Percentiles rank a stretch among this genome's conserved stretches.
Evolutionary conservation across 2,888 invertebrate species (phyloP).

Genomic region (Oscheius sp.): DNA sequence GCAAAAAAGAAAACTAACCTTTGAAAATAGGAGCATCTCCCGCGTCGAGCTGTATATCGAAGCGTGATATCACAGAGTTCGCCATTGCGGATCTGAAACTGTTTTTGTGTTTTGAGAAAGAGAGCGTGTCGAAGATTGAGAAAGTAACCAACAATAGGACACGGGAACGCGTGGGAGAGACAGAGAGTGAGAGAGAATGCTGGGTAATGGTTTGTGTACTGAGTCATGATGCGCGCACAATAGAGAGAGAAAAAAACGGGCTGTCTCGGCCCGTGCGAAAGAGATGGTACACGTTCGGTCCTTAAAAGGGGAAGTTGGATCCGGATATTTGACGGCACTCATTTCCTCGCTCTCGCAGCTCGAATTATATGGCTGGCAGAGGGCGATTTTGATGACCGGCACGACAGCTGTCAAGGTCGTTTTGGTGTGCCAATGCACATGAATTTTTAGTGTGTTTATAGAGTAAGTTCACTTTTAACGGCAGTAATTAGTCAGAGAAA

Average conservation of each 20-base stretch:
- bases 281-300: slow-evolving; percentile 1
- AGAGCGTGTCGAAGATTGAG: slow-evolving; percentile 3
- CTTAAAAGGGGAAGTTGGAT: slow-evolving; percentile 6
- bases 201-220: slow-evolving; percentile 33
- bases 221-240: slow-evolving; percentile 29
- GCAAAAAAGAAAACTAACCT: slow-evolving; percentile 27
- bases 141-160: slow-evolving; percentile 10
- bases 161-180: neutral
- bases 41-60: slow-evolving; percentile 53
- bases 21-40: slow-evolving; percentile 53
- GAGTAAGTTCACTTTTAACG: neutral
- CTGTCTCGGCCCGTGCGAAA: neutral
- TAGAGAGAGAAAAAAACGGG: neutral
- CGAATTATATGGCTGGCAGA: neutral
- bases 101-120: slow-evolving; percentile 20
- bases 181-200: slow-evolving; percentile 32
- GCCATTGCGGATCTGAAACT: slow-evolving; percentile 26
- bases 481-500: too few relatives aligned
- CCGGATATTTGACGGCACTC: slow-evolving; percentile 14
- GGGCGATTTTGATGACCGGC: slow-evolving; percentile 10
- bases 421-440: slow-evolving; percentile 11
- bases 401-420: slow-evolving; percentile 32
- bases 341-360: slow-evolving; percentile 1
- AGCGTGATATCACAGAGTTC: slow-evolving; percentile 42
- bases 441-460: slow-evolving; percentile 12